phyloP scores from a whole-genome alignment of 2,797 vertebrate genomes.

The Halcyon chelicuti region DNA sequence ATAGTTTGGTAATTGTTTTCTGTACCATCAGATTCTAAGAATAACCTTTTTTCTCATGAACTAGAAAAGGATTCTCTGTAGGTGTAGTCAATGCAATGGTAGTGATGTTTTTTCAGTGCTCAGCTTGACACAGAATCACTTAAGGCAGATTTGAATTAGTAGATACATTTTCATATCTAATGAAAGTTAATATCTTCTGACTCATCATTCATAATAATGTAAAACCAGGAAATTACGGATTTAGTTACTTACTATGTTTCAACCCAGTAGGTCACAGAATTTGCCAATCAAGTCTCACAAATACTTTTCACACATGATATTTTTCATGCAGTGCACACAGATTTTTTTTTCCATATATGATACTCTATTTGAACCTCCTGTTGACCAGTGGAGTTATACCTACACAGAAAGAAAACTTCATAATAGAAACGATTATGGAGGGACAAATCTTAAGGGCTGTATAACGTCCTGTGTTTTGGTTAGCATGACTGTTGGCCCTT shows the following conservation, averaged over 20 bases:
- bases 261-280: background rate
- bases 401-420: background rate
- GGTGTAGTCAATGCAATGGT: background rate
- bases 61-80: background rate
- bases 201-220: background rate
- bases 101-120: background rate
- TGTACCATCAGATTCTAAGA: background rate
- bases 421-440: background rate
- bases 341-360: fast-evolving
- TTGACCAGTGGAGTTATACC: background rate
- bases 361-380: background rate
- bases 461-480: background rate
- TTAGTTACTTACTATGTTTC: background rate
- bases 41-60: background rate
- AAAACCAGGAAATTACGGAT: background rate
- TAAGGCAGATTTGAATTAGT: background rate
- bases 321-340: background rate
- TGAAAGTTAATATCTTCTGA: background rate
- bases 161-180: background rate
- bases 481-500: background rate
- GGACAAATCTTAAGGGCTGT: background rate
- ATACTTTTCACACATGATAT: background rate
- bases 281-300: background rate
- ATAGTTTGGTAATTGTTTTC: background rate
- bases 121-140: background rate